Base-by-base conservation (phyloP, 2,797 vertebrate species). In the Threskiornis aethiopicus region DNA sequence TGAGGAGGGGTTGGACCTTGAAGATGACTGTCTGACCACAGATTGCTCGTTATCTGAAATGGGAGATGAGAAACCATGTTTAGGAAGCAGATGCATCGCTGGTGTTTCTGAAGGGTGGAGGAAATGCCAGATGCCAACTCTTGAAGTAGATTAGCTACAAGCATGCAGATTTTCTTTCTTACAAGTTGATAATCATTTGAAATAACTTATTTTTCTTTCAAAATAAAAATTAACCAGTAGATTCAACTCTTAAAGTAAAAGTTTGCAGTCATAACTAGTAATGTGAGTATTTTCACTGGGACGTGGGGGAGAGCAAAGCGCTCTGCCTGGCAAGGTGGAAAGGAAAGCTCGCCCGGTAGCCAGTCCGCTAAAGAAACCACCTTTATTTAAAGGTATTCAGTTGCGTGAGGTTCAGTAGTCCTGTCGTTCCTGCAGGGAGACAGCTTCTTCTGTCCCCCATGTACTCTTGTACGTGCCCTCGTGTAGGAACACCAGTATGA, bases 291-390 rank as follows among this genome's bases (percentile, higher is more conserved):
- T 84, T n/a, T 35, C 26, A 13, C 21, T 70, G 51, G 25, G 14
- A 6, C 1, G 1, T 15, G 6, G 6, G 29, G 57, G 19, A 58
- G 35, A 75, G 25, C 28, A 59, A 39, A 79, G 35, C 0, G 1
- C 44, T 49, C 33, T 54, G 31, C 35, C 47, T 47, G 39, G 22
- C 65, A 42, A 33, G 39, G 49, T 54, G 37, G 46, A 39, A 46
- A 37, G 79, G 49, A 87, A 46, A 28, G 35, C 44, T 84, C 1
- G 0, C 42, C 47, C 73, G 11, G 6, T 57, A 57, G 42, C n/a
- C 47, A 46, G 20, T 11, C 65, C 0, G 11, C 13, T 80, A 16
- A 52, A 77, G 58, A 62, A n/a, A 47, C 16, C 10, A 15, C 25
- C 22, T 49, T 39, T 49, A 44, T 24, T 24, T 58, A 67, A 91